Evolutionary conservation across 92 coral and sea anemone genomes (phyloP), one percentile per base, ranked within the genome.

Genomic region (Bergia sp.): DNA sequence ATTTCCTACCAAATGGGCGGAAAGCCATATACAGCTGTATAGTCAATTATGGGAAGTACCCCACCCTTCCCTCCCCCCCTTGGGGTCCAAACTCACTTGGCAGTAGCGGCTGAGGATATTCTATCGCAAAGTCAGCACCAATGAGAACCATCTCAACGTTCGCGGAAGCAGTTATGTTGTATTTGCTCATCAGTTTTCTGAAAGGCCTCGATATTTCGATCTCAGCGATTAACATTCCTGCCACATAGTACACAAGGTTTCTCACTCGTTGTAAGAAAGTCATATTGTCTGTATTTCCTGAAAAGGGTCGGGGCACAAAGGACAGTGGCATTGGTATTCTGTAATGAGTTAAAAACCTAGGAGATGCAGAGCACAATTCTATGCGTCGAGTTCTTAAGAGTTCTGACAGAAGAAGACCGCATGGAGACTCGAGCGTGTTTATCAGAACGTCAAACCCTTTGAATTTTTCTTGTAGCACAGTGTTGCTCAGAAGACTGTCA

Each of bases 91-190:
- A 39, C 96, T 16, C 71, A 94, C 94, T 93, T 94, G 96, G 96
- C 21, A 92, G 47, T 5, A 94, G 65, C 64, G 96, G 96, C 40
- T 91, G 91, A 40, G 96, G 88, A 82, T 94, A 90, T 55, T 94
- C 94, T 83, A 94, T 23, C 2, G 93, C 96, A 81, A 88, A 90
- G 88, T 94, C 94, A 45, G 94, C 89, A 16, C 82, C 73, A 47
- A 88, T 88, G 4, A 94, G 61, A 16, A 89, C 67, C 82, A 94
- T 61, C 58, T 94, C 96, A 12, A 84, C 91, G 13, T 90, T 88
- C 64, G 69, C 79, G 41, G 85, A 91, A 8, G 92, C 93, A 29
- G 78, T 92, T 45, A 94, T 92, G 86, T 88, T 90, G 86, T 90
- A 94, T 76, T 86, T 90, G 21, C 65, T 41, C 82, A 92, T 92